Evolutionary conservation across 2,797 vertebrate genomes (phyloP), one percentile per base, ranked within the genome.

Genomic region (Tolypeutes matacus): DNA sequence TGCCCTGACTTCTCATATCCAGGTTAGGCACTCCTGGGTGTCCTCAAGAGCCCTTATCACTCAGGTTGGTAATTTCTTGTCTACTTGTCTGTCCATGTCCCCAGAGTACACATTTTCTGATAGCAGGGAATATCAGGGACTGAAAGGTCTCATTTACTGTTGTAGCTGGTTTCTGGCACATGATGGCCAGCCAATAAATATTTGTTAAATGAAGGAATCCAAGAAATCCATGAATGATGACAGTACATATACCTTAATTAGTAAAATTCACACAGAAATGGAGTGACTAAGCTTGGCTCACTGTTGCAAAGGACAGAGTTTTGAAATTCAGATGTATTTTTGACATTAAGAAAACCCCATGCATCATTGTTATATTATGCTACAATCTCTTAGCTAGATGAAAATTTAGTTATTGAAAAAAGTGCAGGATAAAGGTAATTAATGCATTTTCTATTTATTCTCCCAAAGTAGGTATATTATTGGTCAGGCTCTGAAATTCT

Each of bases 261-360:
- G 76, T 11, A 29, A 73, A 91, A 7, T 82, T 77, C 46, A 11
- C 56, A 69, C 46, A 89, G 49, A 78, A 83, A 89, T 78, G 69
- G 60, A 80, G 29, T n/a, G 51, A 29, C 5, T 77, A 73, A 89
- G n/a, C 81, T 83, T 85, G 39, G 29, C 5, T 92, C 7, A 73
- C 7, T 64, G 49, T 86, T 94, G 58, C 14, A 89, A 76, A 96
- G 15, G 7, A 84, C 29, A 85, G 81, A 73, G 39, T 62, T 72
- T n/a, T 67, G 31, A 90, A 80, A 95, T 89, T 80, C 62, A 89
- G 83, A 72, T 83, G 36, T 60, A 53, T 86, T 89, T 89, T 58
- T 67, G n/a, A 88, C 60, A 81, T 46, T 76, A 46, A 29, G 72
- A 95, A 58, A 29, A 39, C 23, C 29, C 64, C n/a, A 42, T 36